phyloP scores from a whole-genome alignment of 2,888 invertebrate species.

The Dolomedes plantarius region DNA sequence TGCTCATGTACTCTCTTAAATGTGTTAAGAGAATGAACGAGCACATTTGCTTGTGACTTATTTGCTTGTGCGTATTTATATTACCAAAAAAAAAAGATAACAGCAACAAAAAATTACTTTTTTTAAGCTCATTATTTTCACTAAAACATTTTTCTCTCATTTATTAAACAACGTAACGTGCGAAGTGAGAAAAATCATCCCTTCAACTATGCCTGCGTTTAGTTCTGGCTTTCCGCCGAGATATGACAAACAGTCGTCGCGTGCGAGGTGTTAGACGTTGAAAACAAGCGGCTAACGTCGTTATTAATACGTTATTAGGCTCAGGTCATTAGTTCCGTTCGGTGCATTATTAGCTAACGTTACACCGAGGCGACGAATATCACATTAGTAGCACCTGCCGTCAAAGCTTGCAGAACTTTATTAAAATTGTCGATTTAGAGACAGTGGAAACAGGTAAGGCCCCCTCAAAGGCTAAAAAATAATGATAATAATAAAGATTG shows the following conservation, averaged over 20 bases:
- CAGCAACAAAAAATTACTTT: too few species aligned
- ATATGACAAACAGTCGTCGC: constrained; percentile 15
- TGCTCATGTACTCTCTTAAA: too few species aligned
- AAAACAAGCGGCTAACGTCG: constrained; percentile 67
- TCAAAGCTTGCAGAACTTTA: constrained; percentile 34
- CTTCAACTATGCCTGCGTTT: too few species aligned
- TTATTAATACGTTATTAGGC: constrained; percentile 71
- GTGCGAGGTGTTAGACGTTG: constrained; percentile 58
- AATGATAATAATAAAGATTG: not conserved
- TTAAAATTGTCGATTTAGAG: constrained; percentile 33
- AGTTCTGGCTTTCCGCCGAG: not conserved
- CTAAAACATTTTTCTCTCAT: too few species aligned
- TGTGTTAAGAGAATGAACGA: too few species aligned
- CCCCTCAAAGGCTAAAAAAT: not conserved
- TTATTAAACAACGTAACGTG: too few species aligned
- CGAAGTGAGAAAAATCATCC: too few species aligned
- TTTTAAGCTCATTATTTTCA: too few species aligned
- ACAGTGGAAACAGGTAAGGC: not conserved
- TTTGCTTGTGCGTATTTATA: too few species aligned
- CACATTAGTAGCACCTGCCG: constrained; percentile 62
- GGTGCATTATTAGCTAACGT: constrained; percentile 67
- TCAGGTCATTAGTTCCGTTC: constrained; percentile 58
- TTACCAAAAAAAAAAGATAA: too few species aligned
- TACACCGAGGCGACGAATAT: constrained; percentile 51
- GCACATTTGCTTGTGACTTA: too few species aligned